Evolutionary conservation across 2,113 vertebrate species (phyloP), one percentile per base, ranked within the genome.

Genomic region (Callorhinus ursinus): DNA sequence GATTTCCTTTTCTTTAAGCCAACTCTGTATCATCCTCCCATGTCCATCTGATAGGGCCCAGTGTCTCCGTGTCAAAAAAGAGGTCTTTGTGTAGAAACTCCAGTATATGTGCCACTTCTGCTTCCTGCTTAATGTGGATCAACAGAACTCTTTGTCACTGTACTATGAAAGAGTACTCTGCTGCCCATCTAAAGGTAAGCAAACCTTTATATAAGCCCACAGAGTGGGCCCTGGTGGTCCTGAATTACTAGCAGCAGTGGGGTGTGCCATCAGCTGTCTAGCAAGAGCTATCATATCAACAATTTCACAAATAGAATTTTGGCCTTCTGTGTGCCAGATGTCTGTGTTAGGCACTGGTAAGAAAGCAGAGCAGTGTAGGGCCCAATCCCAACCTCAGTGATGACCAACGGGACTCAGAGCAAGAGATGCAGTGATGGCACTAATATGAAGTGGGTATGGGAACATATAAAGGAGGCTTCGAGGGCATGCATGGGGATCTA

Each of bases 101-200:
- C 31, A 63, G n/a, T 51, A 7, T 65, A 39, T 31, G 24, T n/a
- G 65, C 55, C 61, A 36, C 49, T 46, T 67, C 71, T 80, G 55
- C 55, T 46, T 57, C 86, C 26, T n/a, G 51, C 2, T 19, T 84
- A 12, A 69, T 31, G 12, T 69, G 53, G 6, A 24, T 79, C 80
- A 22, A 18, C 31, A 82, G 39, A 71, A 67, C 61, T 80, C 67
- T 87, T 97, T 33, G 33, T 85, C 18, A 51, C 31, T 90, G n/a
- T 84, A 26, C 12, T n/a, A 16, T 63, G 51, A 59, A 82, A 86
- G 46, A 61, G n/a, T 24, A 79, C 28, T 95, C 80, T 84, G 26
- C 31, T 83, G 21, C 15, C 71, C 7, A 9, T 4, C 19, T 65
- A 21, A 8, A 5, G n/a, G 26, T 26, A 67, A 87, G 49, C 55